These are phyloP conservation scores for Pararge aegeria DNA, from an alignment of 1,140 invertebrate species.

Conservation along the genomic window DNA sequence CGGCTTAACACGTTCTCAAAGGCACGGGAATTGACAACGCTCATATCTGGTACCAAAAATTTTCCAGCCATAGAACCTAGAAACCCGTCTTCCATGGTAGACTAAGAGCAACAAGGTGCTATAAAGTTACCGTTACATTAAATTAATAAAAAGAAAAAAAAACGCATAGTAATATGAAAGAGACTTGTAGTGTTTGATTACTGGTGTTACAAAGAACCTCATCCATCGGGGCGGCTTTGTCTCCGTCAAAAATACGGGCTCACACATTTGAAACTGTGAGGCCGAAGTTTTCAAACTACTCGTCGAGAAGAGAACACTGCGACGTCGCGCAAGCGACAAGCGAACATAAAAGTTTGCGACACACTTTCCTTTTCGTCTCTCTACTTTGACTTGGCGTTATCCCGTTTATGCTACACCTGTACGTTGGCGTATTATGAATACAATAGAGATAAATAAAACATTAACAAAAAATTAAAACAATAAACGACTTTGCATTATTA, in stretches of 20 bases:
- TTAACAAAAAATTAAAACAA: too few relatives aligned
- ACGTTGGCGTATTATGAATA: too few relatives aligned
- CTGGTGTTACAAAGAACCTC: conserved; percentile 35
- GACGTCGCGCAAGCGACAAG: not conserved
- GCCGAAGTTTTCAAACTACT: conserved; percentile 2
- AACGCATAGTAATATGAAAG: conserved; percentile 27
- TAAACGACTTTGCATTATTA: too few relatives aligned
- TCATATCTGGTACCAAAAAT: too few relatives aligned
- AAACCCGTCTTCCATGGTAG: too few relatives aligned
- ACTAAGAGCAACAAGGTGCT: too few relatives aligned
- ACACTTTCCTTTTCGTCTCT: not conserved
- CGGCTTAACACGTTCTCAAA: too few relatives aligned
- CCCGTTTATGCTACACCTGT: too few relatives aligned
- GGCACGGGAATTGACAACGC: too few relatives aligned
- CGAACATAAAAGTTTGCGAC: not conserved
- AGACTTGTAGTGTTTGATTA: conserved; percentile 37
- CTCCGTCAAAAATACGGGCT: conserved; percentile 27
- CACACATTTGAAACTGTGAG: conserved; percentile 29
- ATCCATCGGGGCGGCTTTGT: conserved; percentile 35
- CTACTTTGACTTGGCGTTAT: not conserved
- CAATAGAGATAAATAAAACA: too few relatives aligned
- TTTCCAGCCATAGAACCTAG: too few relatives aligned
- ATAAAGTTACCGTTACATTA: not conserved
- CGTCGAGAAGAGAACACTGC: not conserved
- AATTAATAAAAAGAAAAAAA: conserved; percentile 18